Conservation (phyloP, 35 echinoderm and acorn worm species). For the Lytechinus variegatus region DNA sequence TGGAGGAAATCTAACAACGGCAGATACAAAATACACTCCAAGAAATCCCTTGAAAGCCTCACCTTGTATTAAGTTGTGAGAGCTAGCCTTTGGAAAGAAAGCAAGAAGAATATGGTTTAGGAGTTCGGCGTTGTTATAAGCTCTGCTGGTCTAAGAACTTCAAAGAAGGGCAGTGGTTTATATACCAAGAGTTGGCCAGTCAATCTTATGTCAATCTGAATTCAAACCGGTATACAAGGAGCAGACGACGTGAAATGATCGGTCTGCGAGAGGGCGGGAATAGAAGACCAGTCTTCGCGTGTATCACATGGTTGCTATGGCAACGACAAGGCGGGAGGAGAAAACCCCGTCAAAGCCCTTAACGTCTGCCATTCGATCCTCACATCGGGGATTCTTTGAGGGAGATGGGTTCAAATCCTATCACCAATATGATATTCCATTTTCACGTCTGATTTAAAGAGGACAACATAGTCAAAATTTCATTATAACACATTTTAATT, state of each 20-base stretch:
- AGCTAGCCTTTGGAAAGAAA: slow-evolving; percentile 1
- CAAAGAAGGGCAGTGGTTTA: neutral
- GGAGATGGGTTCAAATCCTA: neutral
- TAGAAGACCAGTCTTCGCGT: neutral
- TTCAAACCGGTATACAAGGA: neutral
- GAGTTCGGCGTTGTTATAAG: neutral
- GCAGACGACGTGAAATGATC: neutral
- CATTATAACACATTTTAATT: too few relatives aligned
- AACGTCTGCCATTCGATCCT: slow-evolving; percentile 13
- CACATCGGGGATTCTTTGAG: neutral
- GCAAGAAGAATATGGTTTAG: neutral
- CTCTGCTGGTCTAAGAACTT: neutral
- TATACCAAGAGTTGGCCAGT: slow-evolving; percentile 9
- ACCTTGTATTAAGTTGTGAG: slow-evolving; percentile 42
- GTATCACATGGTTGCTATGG: neutral
- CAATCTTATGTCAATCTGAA: neutral
- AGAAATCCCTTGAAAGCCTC: neutral
- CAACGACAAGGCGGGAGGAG: slow-evolving; percentile 14
- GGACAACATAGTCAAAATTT: too few relatives aligned
- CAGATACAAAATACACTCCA: neutral
- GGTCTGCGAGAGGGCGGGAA: neutral
- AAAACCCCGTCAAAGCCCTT: neutral
- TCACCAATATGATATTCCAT: neutral
- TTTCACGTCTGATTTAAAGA: neutral
- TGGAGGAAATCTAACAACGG: neutral